Base-by-base conservation (phyloP, 2,888 invertebrate genomes). In the Gisinianus flammeolus region DNA sequence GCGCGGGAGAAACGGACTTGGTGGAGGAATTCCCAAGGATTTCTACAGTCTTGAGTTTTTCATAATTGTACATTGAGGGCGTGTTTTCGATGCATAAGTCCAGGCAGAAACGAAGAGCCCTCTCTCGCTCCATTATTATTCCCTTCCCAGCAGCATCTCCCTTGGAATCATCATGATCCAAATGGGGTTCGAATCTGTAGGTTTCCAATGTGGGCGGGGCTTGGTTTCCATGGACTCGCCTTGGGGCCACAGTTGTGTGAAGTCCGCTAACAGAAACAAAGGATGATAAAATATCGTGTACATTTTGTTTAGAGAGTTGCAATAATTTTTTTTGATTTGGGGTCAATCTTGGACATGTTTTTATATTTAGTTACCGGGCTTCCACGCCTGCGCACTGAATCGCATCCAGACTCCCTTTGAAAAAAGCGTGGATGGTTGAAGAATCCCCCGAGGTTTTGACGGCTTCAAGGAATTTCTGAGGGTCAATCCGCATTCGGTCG, bases 231-330 rank as follows among this genome's bases (percentile, higher is more conserved):
- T 8, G 35, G 22, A 62, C 6, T 58, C 31, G 58, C 82, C 91
- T 89, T 0, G 93, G 90, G 58, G 95, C 94, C 0, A 92, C 90
- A 77, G 91, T 93, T 0, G 93, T 93, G 83, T 92, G 91, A 0
- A 95, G 88, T 3, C 94, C 94, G 73, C 91, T 90, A 6, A 95
- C 88, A 87, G 93, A 92, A 0, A 95, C n/a, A n/a, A n/a, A n/a
- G n/a, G n/a, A n/a, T n/a, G n/a, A n/a, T n/a, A n/a, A n/a, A n/a
- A n/a, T n/a, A n/a, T n/a, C n/a, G n/a, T n/a, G n/a, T n/a, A n/a
- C n/a, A n/a, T n/a, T n/a, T n/a, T n/a, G n/a, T n/a, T n/a, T n/a
- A n/a, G n/a, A n/a, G n/a, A n/a, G n/a, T n/a, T n/a, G n/a, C n/a
- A n/a, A n/a, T n/a, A n/a, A n/a, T n/a, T n/a, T n/a, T n/a, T n/a